Conservation (phyloP, 1,140 invertebrate genomes). For the Bombus confusus region DNA sequence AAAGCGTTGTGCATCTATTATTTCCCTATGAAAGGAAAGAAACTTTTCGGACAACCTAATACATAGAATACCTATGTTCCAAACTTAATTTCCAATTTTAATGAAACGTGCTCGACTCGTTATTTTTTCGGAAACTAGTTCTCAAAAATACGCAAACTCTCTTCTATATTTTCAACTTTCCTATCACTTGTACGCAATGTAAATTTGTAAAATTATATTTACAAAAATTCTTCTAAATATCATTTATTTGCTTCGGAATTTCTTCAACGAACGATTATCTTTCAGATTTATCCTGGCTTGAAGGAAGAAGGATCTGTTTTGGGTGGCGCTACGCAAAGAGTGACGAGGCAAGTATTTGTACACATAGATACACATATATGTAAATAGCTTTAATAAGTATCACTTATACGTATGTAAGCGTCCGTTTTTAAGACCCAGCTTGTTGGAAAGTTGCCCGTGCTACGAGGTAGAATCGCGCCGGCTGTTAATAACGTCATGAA, state of each 20-base stretch:
- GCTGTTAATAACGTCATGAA: constrained; percentile 44
- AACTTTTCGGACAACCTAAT: too few relatives aligned
- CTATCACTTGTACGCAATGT: too few relatives aligned
- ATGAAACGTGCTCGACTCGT: too few relatives aligned
- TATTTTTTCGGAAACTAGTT: too few relatives aligned
- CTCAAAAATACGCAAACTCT: too few relatives aligned
- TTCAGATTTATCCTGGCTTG: constrained; percentile 79
- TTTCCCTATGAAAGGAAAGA: too few relatives aligned
- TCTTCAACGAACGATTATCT: constrained; percentile 50
- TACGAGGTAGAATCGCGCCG: constrained; percentile 8
- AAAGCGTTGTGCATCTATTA: too few relatives aligned
- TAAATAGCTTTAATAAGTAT: constrained; percentile 2
- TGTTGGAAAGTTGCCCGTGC: constrained; percentile 48
- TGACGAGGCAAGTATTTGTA: constrained; percentile 75
- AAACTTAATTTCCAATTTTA: too few relatives aligned
- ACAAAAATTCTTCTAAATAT: background rate
- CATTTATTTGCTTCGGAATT: too few relatives aligned
- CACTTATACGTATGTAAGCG: constrained; percentile 25
- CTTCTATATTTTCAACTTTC: too few relatives aligned
- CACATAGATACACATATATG: background rate
- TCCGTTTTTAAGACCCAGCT: constrained; percentile 57
- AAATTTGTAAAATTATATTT: too few relatives aligned
- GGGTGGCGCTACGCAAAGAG: constrained; percentile 78
- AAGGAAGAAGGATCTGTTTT: constrained; percentile 80
- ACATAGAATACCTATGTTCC: too few relatives aligned